Evolutionary conservation across 2,888 invertebrate species (phyloP).

Genomic region (Harmothoe impar): DNA sequence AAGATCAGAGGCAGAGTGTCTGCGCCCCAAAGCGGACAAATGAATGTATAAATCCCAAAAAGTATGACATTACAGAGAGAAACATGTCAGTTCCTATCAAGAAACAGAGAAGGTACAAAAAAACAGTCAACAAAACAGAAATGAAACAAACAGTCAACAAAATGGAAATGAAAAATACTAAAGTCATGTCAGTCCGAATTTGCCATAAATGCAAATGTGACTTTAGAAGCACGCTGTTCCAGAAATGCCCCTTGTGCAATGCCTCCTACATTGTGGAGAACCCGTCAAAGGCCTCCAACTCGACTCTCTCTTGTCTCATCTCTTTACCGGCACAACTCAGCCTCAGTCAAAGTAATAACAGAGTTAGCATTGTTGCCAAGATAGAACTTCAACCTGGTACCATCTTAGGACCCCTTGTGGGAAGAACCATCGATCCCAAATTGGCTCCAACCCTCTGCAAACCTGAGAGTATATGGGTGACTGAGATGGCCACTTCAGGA

Average conservation of each 20-base stretch:
- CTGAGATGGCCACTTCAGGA: not conserved
- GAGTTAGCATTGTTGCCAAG: not conserved
- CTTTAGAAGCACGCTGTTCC: constrained; percentile 4
- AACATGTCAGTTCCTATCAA: not conserved
- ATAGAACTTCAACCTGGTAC: not conserved
- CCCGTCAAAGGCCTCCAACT: not conserved
- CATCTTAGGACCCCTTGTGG: constrained; percentile 32
- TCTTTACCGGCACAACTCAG: not conserved
- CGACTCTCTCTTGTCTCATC: not conserved
- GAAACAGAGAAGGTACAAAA: not conserved
- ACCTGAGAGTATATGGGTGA: not conserved
- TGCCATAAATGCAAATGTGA: constrained; percentile 37
- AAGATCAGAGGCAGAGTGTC: no score
- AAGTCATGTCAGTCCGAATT: not conserved
- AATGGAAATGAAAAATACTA: not conserved
- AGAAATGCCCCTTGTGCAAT: not conserved
- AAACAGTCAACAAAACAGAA: not conserved
- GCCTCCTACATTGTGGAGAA: not conserved
- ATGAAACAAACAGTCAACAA: not conserved
- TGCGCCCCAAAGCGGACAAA: no score
- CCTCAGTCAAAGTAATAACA: not conserved
- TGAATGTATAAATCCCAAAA: no score
- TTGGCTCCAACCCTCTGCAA: not conserved
- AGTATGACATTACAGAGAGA: not conserved
- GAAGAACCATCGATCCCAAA: not conserved